Base-by-base conservation (phyloP, 2,113 vertebrate genomes). In the Corythaeola cristata region DNA sequence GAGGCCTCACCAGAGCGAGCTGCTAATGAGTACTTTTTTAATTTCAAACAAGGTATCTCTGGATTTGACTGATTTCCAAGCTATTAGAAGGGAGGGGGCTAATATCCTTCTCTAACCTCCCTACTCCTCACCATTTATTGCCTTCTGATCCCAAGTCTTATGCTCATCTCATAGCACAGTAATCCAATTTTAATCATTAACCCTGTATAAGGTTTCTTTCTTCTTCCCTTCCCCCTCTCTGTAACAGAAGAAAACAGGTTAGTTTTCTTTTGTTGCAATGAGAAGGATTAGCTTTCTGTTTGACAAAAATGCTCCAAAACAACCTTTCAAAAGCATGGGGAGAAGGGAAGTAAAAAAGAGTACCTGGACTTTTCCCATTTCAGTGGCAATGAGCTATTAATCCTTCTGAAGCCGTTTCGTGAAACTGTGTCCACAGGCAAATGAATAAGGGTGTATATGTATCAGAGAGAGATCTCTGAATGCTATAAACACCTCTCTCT, bases 171-270 rank as follows among this genome's bases (percentile, higher is more conserved):
- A 11, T 35, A 60, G 10, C 10, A 39, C 4, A 60, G 21, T 18
- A 86, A 83, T 18, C 5, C 56, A 44, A 60, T 69, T 50, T 60
- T 59, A 37, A 75, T 50, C 6, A 10, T 15, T 37, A 75, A 21
- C 5, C 10, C 15, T 30, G 6, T 17, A 15, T 4, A 55, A 68
- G 3, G 3, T 33, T 87, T 72, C 8, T 72, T 80, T 49, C 5
- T 30, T 47, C 12, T 86, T 30, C 10, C 12, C 5, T 13, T 8
- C 3, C 1, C 1, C 5, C 11, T 4, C 11, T 6, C 27, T 12
- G 6, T 64, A 28, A 28, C 32, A 53, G 12, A 71, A 76, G 50
- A 27, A 58, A 71, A n/a, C 5, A 35, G 16, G 3, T 62, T 35
- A 33, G 2, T 63, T 49, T 71, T 77, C 12, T 39, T 23, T 27